Evolutionary conservation across 2,888 invertebrate species (phyloP).

Genomic region (Empis stercorea): DNA sequence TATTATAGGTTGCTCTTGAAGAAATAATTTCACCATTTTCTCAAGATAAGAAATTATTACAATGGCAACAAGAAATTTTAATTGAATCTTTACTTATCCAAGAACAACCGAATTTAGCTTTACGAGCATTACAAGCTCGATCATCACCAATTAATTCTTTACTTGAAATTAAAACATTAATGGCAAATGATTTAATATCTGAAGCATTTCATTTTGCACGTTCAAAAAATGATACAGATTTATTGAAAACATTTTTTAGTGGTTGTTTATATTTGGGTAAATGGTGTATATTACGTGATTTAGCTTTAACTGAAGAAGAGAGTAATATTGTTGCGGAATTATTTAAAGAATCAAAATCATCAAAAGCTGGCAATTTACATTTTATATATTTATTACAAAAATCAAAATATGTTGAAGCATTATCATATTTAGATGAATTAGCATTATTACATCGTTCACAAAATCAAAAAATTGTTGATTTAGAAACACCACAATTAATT

Average conservation of each 20-base stretch:
- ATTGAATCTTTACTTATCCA: slow-evolving; percentile 24
- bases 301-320: slow-evolving; percentile 27
- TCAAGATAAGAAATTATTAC: slow-evolving; percentile 17
- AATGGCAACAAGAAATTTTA: slow-evolving; percentile 31
- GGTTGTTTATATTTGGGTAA: slow-evolving; percentile 23
- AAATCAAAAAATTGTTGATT: slow-evolving; percentile 8
- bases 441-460: neutral
- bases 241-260: slow-evolving; percentile 27
- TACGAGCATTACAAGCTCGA: slow-evolving; percentile 24
- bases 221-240: slow-evolving; percentile 20
- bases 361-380: slow-evolving; percentile 25
- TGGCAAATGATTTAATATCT: slow-evolving; percentile 29
- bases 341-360: slow-evolving; percentile 21
- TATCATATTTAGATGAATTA: slow-evolving; percentile 27
- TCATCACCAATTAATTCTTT: slow-evolving; percentile 21
- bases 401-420: slow-evolving; percentile 32
- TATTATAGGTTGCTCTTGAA: slow-evolving; percentile 21
- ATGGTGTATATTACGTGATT: slow-evolving; percentile 25
- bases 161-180: slow-evolving; percentile 24
- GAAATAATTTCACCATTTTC: slow-evolving; percentile 28
- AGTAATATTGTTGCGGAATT: slow-evolving; percentile 26
- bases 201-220: slow-evolving; percentile 33
- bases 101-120: slow-evolving; percentile 21
- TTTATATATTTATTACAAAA: slow-evolving; percentile 30
- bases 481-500: slow-evolving; percentile 26